These are phyloP conservation scores for Mesocricetus auratus DNA, from an alignment of 2,113 vertebrate species.

Conservation along the genomic window DNA sequence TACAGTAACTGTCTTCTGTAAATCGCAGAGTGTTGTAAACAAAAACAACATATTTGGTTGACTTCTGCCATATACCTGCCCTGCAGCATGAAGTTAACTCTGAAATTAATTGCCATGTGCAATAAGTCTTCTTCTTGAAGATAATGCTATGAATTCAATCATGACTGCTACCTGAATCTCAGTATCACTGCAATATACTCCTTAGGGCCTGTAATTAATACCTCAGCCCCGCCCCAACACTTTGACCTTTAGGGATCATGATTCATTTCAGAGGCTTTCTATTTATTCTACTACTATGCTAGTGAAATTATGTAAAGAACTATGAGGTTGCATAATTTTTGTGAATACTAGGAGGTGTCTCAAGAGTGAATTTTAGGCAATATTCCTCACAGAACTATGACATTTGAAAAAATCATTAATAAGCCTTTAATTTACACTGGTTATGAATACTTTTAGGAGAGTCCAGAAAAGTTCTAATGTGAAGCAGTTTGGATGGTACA, in stretches of 20 bases:
- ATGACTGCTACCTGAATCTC: not conserved
- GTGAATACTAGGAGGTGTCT: not conserved
- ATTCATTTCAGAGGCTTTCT: not conserved
- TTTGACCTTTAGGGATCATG: not conserved
- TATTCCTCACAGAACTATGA: not conserved
- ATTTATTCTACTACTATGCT: not conserved
- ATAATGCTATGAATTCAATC: not conserved
- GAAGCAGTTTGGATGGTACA: not conserved
- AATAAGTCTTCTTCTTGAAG: not conserved
- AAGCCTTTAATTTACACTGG: not conserved
- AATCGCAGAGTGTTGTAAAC: not conserved
- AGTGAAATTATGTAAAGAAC: not conserved
- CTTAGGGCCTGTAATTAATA: not conserved
- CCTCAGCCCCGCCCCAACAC: not conserved
- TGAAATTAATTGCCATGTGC: not conserved
- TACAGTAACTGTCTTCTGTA: slow-evolving; percentile 16
- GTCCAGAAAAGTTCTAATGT: not conserved
- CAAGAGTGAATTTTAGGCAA: not conserved
- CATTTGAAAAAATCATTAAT: not conserved
- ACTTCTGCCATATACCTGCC: not conserved
- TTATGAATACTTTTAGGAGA: not conserved
- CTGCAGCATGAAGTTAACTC: not conserved
- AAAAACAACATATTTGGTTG: not conserved
- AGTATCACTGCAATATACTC: not conserved
- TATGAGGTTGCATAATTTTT: not conserved